Percentiles rank a stretch among this genome's conserved stretches.
These are phyloP conservation scores for Phataginus tetradactyla DNA, from an alignment of 2,797 vertebrate species.

Conservation along the genomic window DNA sequence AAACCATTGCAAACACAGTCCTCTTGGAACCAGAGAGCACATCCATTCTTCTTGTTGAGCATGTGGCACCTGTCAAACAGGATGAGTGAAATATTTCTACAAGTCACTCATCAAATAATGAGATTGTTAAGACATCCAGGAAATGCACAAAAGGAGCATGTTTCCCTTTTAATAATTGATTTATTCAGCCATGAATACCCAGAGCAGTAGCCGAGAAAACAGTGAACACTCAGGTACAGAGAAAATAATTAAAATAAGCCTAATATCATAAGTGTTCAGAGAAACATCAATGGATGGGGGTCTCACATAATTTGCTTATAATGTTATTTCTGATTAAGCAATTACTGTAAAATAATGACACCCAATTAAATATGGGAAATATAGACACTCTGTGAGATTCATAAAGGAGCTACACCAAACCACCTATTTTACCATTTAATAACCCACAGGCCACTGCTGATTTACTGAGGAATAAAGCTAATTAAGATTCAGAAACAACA, in stretches of 20 bases:
- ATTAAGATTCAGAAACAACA: constrained; percentile 43
- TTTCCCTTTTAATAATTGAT: constrained; percentile 67
- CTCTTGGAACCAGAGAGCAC: not conserved
- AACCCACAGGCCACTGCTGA: constrained; percentile 29
- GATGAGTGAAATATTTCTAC: constrained; percentile 59
- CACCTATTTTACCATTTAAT: constrained; percentile 52
- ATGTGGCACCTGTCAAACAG: constrained; percentile 19
- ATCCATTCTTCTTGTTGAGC: not conserved
- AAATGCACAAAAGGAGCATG: constrained; percentile 48
- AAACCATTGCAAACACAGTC: not conserved
- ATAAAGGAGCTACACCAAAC: not conserved
- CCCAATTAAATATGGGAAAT: constrained; percentile 47
- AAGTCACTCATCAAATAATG: constrained; percentile 59
- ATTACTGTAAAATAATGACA: constrained; percentile 55
- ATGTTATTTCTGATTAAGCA: constrained; percentile 55
- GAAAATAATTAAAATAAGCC: constrained; percentile 66
- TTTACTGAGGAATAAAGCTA: not conserved
- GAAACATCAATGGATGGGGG: not conserved
- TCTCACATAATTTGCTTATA: constrained; percentile 45
- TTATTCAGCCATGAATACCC: constrained; percentile 45
- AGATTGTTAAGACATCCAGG: constrained; percentile 56
- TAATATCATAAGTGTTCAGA: constrained; percentile 53
- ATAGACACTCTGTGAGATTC: not conserved
- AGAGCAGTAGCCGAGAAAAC: constrained; percentile 32
- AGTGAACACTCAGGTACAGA: not conserved